Percentiles rank a stretch among this genome's conserved stretches.
Evolutionary conservation across 2,797 vertebrate species (phyloP).

Genomic region (Clarias laeviceps): DNA sequence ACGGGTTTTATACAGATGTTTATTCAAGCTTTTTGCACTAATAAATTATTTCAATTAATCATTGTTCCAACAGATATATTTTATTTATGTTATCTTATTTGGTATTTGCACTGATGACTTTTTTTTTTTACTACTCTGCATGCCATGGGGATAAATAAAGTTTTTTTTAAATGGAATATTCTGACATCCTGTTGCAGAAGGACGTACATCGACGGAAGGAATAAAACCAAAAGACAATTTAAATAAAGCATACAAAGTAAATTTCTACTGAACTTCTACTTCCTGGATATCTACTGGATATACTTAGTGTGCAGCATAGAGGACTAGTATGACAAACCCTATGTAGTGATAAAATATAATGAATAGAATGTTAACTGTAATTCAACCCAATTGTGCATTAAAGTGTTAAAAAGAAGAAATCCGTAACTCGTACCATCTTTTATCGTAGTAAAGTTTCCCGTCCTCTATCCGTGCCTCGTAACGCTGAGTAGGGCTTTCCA

Average conservation of each 20-base stretch:
- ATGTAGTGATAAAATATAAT: too few species aligned
- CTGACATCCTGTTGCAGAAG: background rate
- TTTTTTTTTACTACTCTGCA: too few species aligned
- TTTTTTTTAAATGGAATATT: background rate
- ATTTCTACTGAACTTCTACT: background rate
- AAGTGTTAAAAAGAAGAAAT: background rate
- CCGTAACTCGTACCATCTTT: conserved; percentile 85
- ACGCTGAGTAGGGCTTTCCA: conserved; percentile 88
- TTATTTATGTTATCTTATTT: too few species aligned
- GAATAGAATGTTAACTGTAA: background rate
- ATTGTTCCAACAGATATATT: too few species aligned
- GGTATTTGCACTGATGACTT: too few species aligned
- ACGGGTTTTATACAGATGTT: too few species aligned
- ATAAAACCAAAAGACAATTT: background rate
- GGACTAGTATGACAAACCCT: too few species aligned
- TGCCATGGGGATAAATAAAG: too few species aligned
- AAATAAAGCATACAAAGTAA: background rate
- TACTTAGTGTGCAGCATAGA: too few species aligned
- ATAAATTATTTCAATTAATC: too few species aligned
- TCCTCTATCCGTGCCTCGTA: conserved; percentile 98
- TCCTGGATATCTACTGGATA: background rate
- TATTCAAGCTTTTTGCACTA: too few species aligned
- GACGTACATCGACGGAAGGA: background rate
- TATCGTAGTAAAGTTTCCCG: conserved; percentile 98
- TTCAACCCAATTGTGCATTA: background rate